Percentiles rank a stretch among this genome's conserved stretches.
Conservation (phyloP, 2,797 vertebrate species). For the Pantherophis alleghaniensis region DNA sequence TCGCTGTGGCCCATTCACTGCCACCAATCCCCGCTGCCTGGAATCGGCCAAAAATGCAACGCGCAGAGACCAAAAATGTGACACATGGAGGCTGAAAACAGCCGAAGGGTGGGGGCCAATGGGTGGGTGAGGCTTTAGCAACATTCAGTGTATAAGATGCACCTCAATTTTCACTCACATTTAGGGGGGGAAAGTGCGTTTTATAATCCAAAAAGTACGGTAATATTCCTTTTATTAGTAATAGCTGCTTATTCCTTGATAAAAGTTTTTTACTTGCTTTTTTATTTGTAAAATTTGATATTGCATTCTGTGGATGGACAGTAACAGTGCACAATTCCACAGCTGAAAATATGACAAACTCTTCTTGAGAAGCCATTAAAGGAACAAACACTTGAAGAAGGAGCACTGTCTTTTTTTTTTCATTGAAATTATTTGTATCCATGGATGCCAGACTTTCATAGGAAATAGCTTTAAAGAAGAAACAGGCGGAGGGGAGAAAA, state of each 20-base stretch:
- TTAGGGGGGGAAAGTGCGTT: too few relatives aligned
- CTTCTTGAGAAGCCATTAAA: slow-evolving; percentile 17
- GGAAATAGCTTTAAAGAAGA: slow-evolving; percentile 32
- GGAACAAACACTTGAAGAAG: slow-evolving; percentile 23
- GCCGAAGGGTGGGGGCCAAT: too few relatives aligned
- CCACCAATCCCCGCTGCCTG: too few relatives aligned
- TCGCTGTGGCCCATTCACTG: too few relatives aligned
- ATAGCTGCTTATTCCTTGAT: not conserved
- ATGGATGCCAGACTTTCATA: slow-evolving; percentile 47
- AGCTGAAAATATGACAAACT: slow-evolving; percentile 1
- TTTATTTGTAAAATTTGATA: not conserved
- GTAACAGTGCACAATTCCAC: not conserved
- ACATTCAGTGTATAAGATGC: too few relatives aligned
- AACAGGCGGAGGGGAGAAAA: not conserved
- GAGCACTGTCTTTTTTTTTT: slow-evolving; percentile 8
- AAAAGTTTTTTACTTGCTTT: not conserved
- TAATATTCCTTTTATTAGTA: not conserved
- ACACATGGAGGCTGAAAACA: too few relatives aligned
- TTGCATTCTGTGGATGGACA: not conserved
- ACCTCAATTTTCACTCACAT: too few relatives aligned
- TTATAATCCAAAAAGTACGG: too few relatives aligned
- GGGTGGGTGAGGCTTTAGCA: too few relatives aligned
- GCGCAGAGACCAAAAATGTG: too few relatives aligned
- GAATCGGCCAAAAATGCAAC: too few relatives aligned
- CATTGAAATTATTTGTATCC: slow-evolving; percentile 25